A percentile compares a stretch with the other conserved stretches of the same genome.
These are phyloP conservation scores for Apistogramma diplotaenia DNA, from an alignment of 2,113 vertebrate species.

Conservation along the genomic window DNA sequence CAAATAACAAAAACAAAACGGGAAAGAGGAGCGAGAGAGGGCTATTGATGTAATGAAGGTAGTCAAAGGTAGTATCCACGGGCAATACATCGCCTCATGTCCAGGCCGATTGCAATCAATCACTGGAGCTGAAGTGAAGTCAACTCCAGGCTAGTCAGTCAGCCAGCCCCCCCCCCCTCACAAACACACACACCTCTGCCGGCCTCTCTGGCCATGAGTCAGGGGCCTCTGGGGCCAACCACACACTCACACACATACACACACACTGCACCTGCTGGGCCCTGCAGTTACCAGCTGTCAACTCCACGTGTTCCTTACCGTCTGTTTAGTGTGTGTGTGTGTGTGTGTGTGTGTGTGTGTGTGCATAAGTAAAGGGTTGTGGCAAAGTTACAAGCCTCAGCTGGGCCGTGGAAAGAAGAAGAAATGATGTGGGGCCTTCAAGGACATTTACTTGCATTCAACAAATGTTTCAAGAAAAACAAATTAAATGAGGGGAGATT, in stretches of 20 bases:
- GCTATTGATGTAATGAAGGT: conserved; percentile 72
- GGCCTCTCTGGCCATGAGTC: conserved; percentile 72
- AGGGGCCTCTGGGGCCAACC: conserved; percentile 72
- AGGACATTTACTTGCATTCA: conserved; percentile 43
- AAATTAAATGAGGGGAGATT: neutral
- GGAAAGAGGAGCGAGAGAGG: conserved; percentile 5
- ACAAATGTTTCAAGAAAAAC: conserved; percentile 1
- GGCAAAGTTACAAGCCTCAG: conserved; percentile 55
- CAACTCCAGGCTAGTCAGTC: conserved; percentile 68
- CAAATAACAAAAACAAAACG: conserved; percentile 22
- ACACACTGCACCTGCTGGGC: conserved; percentile 73
- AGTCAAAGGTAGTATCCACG: conserved; percentile 70
- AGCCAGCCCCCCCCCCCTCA: conserved; percentile 43
- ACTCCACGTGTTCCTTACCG: conserved; percentile 66
- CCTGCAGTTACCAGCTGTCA: conserved; percentile 80
- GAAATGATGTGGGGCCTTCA: conserved; percentile 40
- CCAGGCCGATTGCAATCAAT: conserved; percentile 74
- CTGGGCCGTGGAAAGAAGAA: conserved; percentile 10
- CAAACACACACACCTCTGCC: conserved; percentile 52
- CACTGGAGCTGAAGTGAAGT: conserved; percentile 73
- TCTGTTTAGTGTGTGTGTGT: conserved; percentile 55
- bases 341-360: conserved; percentile 26
- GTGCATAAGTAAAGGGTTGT: conserved; percentile 26
- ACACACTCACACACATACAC: conserved; percentile 48
- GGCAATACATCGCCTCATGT: conserved; percentile 62